A percentile compares a stretch with the other conserved stretches of the same genome.
phyloP scores from a whole-genome alignment of 1,140 invertebrate genomes.

The Stegodyphus mimosarum region DNA sequence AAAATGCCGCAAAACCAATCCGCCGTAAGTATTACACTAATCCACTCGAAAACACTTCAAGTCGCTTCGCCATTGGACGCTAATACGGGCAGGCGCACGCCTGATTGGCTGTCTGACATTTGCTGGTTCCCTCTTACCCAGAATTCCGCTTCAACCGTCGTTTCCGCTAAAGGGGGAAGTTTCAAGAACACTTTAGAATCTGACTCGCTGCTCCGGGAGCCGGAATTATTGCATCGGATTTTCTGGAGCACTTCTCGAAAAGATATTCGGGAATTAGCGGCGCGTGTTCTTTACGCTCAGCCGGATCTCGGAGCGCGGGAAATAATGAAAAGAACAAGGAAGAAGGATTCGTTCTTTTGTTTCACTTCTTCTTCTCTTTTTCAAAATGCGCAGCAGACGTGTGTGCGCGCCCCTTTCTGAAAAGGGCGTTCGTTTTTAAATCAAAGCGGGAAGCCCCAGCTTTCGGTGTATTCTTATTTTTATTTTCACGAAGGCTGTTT shows the following conservation, averaged over 20 bases:
- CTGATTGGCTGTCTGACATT: slow-evolving; percentile 56
- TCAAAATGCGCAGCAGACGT: slow-evolving; percentile 37
- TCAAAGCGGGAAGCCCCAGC: too few species aligned
- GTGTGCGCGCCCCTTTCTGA: not conserved
- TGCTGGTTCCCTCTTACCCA: slow-evolving; percentile 35
- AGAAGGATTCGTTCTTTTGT: slow-evolving; percentile 51
- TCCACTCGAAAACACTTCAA: slow-evolving; percentile 52
- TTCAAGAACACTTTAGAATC: slow-evolving; percentile 60
- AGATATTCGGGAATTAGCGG: slow-evolving; percentile 57
- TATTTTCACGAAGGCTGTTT: not conserved
- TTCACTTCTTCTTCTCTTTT: slow-evolving; percentile 51
- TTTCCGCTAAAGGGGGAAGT: slow-evolving; percentile 56
- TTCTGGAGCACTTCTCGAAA: slow-evolving; percentile 46
- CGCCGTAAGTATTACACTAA: slow-evolving; percentile 55
- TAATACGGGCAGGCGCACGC: slow-evolving; percentile 41
- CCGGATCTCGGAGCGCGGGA: slow-evolving; percentile 4
- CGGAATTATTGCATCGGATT: slow-evolving; percentile 60
- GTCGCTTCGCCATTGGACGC: slow-evolving; percentile 32
- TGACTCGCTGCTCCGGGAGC: slow-evolving; percentile 35
- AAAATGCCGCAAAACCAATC: slow-evolving; percentile 60
- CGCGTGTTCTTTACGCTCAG: slow-evolving; percentile 33
- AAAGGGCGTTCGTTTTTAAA: too few species aligned
- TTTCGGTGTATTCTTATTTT: not conserved
- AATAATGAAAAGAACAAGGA: slow-evolving; percentile 3
- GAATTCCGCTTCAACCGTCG: slow-evolving; percentile 52